Percentiles rank a stretch among this genome's conserved stretches.
Evolutionary conservation across 2,113 vertebrate species (phyloP).

Genomic region (Nerophis ophidion): DNA sequence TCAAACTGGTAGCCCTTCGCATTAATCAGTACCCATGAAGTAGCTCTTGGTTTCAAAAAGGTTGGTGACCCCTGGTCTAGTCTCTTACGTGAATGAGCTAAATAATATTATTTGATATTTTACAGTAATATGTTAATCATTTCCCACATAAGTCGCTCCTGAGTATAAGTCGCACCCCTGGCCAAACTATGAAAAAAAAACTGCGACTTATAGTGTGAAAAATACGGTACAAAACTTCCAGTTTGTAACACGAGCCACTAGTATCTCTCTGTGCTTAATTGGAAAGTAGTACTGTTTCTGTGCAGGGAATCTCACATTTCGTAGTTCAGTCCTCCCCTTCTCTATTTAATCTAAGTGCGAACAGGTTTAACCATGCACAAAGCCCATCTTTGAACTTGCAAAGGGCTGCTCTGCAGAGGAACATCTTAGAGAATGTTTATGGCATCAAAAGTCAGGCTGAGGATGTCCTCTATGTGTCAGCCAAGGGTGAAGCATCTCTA

Average conservation of each 20-base stretch:
- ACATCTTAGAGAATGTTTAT: slow-evolving; percentile 57
- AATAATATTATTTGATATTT: too few species aligned
- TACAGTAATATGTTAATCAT: too few species aligned
- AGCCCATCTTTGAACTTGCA: slow-evolving; percentile 29
- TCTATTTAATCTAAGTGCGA: slow-evolving; percentile 23
- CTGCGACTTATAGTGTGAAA: too few species aligned
- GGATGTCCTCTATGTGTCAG: slow-evolving; percentile 66
- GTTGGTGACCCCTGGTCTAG: too few species aligned
- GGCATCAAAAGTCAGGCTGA: slow-evolving; percentile 53
- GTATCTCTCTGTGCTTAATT: slow-evolving; percentile 23
- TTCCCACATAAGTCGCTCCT: too few species aligned
- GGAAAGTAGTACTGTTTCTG: slow-evolving; percentile 20
- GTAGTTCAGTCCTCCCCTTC: slow-evolving; percentile 14
- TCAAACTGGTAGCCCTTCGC: too few species aligned
- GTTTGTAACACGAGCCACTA: slow-evolving; percentile 2
- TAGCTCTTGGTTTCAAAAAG: too few species aligned
- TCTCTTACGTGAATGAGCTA: too few species aligned
- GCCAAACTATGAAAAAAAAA: too few species aligned
- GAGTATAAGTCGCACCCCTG: too few species aligned
- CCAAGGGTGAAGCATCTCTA: slow-evolving; percentile 65
- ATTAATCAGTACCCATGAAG: too few species aligned
- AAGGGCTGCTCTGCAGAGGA: slow-evolving; percentile 25
- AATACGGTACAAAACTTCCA: too few species aligned
- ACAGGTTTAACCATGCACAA: slow-evolving; percentile 39
- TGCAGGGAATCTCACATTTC: slow-evolving; percentile 6